These are phyloP conservation scores for Heterohyrax brucei DNA, from an alignment of 2,797 vertebrate species.

Conservation along the genomic window DNA sequence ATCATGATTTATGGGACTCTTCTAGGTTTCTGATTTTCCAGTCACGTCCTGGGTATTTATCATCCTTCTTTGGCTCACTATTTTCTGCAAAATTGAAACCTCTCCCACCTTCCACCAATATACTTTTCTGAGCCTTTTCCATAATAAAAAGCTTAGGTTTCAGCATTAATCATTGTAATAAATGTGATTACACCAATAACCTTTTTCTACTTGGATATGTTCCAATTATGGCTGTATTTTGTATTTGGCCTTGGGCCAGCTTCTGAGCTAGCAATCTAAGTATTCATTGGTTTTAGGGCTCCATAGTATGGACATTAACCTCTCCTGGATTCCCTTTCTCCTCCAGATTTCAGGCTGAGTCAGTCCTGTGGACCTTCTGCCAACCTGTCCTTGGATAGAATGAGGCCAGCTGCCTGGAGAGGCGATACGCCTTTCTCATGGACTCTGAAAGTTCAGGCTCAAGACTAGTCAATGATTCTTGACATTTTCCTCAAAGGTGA, in stretches of 20 bases:
- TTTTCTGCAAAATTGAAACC: slow-evolving; percentile 73
- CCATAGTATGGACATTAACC: slow-evolving; percentile 66
- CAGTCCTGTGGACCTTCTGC: slow-evolving; percentile 32
- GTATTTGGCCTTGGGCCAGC: slow-evolving; percentile 79
- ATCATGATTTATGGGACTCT: slow-evolving; percentile 48
- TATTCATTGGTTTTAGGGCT: slow-evolving; percentile 56
- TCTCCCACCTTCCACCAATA: background rate
- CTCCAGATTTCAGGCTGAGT: slow-evolving; percentile 46
- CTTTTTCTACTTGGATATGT: slow-evolving; percentile 82
- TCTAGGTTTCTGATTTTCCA: slow-evolving; percentile 72
- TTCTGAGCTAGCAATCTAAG: slow-evolving; percentile 64
- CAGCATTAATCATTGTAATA: slow-evolving; percentile 83
- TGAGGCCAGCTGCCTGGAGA: background rate
- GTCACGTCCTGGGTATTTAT: slow-evolving; percentile 75
- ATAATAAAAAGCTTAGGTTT: slow-evolving; percentile 77
- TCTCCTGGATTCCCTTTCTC: slow-evolving; percentile 59
- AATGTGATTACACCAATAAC: slow-evolving; percentile 81
- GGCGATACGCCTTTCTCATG: slow-evolving; percentile 5
- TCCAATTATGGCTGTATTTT: slow-evolving; percentile 83
- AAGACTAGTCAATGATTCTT: slow-evolving; percentile 65
- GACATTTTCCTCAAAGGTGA: slow-evolving; percentile 64
- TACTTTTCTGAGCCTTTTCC: slow-evolving; percentile 74
- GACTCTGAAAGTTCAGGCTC: background rate
- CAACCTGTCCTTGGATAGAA: slow-evolving; percentile 64
- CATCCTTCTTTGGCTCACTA: slow-evolving; percentile 64